phyloP scores from a whole-genome alignment of 2,888 invertebrate genomes.

The Ceraclea dissimilis region DNA sequence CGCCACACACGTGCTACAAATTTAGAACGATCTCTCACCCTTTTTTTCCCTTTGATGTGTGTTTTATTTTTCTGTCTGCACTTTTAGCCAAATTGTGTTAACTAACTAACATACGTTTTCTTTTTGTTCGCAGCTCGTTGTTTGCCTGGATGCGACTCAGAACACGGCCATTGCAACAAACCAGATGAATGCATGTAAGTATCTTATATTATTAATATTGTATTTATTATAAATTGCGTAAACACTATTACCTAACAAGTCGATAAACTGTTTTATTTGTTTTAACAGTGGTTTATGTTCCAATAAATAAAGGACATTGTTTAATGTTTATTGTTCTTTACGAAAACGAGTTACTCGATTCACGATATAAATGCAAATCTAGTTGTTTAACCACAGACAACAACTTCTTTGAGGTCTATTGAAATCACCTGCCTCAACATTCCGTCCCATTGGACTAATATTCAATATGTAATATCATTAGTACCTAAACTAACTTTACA shows the following conservation, averaged over 20 bases:
- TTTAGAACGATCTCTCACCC: conserved; percentile 18
- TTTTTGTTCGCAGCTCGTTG: conserved; percentile 68
- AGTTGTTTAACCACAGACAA: too few species aligned
- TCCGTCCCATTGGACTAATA: conserved; percentile 10
- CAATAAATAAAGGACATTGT: too few species aligned
- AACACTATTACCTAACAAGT: not conserved
- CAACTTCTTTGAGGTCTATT: conserved; percentile 4
- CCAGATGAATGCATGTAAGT: conserved; percentile 98
- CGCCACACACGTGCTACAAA: conserved; percentile 25
- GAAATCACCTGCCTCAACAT: conserved; percentile 21
- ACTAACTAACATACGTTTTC: conserved; percentile 13
- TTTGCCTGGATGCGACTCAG: conserved; percentile 83
- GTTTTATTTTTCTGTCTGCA: conserved; percentile 19
- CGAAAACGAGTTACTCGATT: too few species aligned
- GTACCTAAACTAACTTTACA: too few species aligned
- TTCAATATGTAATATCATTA: too few species aligned
- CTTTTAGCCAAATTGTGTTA: conserved; percentile 9
- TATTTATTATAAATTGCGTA: too few species aligned
- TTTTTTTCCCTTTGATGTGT: conserved; percentile 12
- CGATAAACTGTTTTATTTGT: too few species aligned
- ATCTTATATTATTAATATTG: conserved; percentile 30
- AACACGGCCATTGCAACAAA: conserved; percentile 83
- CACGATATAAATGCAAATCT: too few species aligned
- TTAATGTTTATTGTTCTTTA: too few species aligned
- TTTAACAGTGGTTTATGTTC: too few species aligned